phyloP scores from a whole-genome alignment of 2,888 invertebrate genomes.

The Caenorhabditis wallacei region DNA sequence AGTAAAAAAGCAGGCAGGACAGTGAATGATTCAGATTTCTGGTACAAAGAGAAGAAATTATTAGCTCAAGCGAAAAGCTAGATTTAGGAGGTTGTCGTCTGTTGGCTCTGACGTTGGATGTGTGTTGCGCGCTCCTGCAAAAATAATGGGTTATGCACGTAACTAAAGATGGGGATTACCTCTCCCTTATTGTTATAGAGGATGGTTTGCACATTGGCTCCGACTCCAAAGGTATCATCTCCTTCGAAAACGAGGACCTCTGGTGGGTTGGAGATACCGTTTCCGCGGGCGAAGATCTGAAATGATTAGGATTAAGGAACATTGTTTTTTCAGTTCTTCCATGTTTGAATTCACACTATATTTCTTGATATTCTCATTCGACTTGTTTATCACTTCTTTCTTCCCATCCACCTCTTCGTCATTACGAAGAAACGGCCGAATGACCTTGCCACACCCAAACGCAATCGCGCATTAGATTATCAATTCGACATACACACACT shows the following conservation, averaged over 20 bases:
- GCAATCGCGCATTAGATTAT: slow-evolving; percentile 58
- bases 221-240: slow-evolving; percentile 83
- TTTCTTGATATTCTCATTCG: slow-evolving; percentile 1
- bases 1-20: slow-evolving; percentile 36
- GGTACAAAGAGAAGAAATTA: slow-evolving; percentile 49
- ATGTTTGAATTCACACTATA: neutral
- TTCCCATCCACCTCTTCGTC: slow-evolving; percentile 15
- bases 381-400: slow-evolving; percentile 50
- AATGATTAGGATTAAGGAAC: slow-evolving; percentile 27
- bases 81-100: slow-evolving; percentile 56
- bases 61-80: slow-evolving; percentile 57
- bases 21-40: slow-evolving; percentile 36
- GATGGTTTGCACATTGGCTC: slow-evolving; percentile 83
- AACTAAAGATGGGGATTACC: slow-evolving; percentile 65
- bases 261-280: slow-evolving; percentile 80
- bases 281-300: slow-evolving; percentile 82
- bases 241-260: slow-evolving; percentile 81
- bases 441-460: slow-evolving; percentile 66
- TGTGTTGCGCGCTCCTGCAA: slow-evolving; percentile 81
- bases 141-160: neutral
- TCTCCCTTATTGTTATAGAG: slow-evolving; percentile 83
- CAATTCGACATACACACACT: slow-evolving; percentile 31
- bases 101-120: slow-evolving; percentile 78
- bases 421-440: slow-evolving; percentile 45
- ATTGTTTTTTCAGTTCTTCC: neutral